Conservation (phyloP, 2,888 invertebrate genomes). For the Diloba caeruleocephala region DNA sequence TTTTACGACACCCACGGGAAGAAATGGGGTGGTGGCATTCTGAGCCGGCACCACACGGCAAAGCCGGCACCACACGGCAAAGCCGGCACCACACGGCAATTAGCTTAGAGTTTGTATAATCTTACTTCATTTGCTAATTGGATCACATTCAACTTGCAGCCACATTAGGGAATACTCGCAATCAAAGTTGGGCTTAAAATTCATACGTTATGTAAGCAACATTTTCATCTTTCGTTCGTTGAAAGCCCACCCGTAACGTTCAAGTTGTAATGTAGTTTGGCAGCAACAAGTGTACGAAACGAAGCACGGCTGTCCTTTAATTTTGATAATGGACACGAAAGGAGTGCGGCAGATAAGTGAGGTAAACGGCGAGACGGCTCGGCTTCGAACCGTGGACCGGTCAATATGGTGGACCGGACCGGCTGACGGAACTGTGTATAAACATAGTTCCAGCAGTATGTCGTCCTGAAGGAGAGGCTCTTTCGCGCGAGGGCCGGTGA, state of each 20-base stretch:
- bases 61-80: no score
- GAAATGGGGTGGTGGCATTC: no score
- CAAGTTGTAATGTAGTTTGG: conserved; percentile 50
- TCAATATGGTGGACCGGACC: conserved; percentile 12
- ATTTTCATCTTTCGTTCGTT: conserved; percentile 46
- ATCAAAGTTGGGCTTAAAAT: conserved; percentile 32
- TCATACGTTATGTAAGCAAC: conserved; percentile 21
- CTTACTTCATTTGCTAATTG: conserved; percentile 33
- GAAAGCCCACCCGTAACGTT: conserved; percentile 49
- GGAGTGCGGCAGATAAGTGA: conserved; percentile 67
- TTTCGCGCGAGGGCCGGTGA: no score
- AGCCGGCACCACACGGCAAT: no score
- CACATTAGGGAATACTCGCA: conserved; percentile 15
- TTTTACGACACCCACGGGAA: no score
- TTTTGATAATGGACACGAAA: conserved; percentile 75
- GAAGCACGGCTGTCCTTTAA: conserved; percentile 61
- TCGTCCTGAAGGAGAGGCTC: no score
- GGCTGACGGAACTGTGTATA: conserved; percentile 12
- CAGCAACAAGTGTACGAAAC: conserved; percentile 60
- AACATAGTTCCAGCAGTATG: no score
- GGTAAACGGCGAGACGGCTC: conserved; percentile 57
- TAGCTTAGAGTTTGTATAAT: conserved; percentile 17
- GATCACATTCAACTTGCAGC: conserved; percentile 24
- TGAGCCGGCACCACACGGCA: no score
- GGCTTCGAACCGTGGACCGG: conserved; percentile 37